Evolutionary conservation across 2,888 invertebrate species (phyloP).

Genomic region (Cerastis leucographa): DNA sequence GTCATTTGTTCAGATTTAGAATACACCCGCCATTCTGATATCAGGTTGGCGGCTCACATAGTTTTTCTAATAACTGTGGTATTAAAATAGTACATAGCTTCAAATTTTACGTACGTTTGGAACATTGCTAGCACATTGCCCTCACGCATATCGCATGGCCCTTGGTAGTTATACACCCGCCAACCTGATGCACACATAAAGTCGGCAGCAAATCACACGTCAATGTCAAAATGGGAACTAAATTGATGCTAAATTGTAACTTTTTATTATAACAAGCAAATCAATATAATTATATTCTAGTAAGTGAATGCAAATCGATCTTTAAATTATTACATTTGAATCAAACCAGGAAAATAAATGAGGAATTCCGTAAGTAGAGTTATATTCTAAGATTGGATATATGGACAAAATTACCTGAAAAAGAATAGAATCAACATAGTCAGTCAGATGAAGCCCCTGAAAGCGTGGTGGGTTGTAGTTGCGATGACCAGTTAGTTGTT

Average conservation of each 20-base stretch:
- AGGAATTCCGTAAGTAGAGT: conserved; percentile 65
- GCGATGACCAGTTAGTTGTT: conserved; percentile 32
- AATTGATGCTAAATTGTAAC: conserved; percentile 25
- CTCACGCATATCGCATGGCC: too few species aligned
- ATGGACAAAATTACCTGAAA: background rate
- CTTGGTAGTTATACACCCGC: too few species aligned
- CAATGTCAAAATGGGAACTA: conserved; percentile 51
- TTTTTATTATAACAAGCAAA: background rate
- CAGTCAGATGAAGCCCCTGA: background rate
- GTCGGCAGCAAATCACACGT: conserved; percentile 10
- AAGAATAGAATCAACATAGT: background rate
- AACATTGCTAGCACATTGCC: too few species aligned
- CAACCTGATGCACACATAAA: too few species aligned
- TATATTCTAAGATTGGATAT: background rate
- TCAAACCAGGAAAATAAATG: background rate
- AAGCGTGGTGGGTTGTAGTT: conserved; percentile 7
- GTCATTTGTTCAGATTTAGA: too few species aligned
- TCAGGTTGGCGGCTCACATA: too few species aligned
- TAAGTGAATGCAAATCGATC: conserved; percentile 9
- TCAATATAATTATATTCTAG: conserved; percentile 3
- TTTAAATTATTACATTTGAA: conserved; percentile 13
- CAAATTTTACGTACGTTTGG: too few species aligned
- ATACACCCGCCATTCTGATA: too few species aligned
- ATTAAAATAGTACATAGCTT: too few species aligned
- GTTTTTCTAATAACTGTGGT: too few species aligned